Evolutionary conservation across 2,888 invertebrate genomes (phyloP), one percentile per base, ranked within the genome.

Genomic region (Petrophora chlorosata): DNA sequence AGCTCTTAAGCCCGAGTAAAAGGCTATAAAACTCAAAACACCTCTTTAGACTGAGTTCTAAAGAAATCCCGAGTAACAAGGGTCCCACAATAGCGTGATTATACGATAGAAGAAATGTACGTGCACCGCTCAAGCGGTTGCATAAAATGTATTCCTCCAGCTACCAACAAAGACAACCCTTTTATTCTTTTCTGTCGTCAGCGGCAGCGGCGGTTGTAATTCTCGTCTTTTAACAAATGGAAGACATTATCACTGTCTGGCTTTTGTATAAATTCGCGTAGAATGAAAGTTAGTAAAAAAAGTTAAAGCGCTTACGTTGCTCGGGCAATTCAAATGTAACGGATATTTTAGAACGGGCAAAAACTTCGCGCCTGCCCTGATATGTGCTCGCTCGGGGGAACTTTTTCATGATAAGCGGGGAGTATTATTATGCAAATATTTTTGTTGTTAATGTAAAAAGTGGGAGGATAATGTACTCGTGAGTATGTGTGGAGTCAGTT

Each of bases 171-270:
- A 80, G 79, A 82, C 79, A 79, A 79, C 72, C 77, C 73, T 77
- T 81, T 81, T 81, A 82, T 85, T 82, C 77, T 77, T 81, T 84
- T 82, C 78, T 76, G 80, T 81, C 79, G 76, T 79, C 80, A 76
- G 73, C 67, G 70, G 67, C 71, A 68, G 71, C 72, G 70, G 71
- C 70, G 72, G 76, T 66, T 73, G 79, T 83, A 85, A 84, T 84
- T 85, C 83, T 79, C 78, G 75, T 83, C 83, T 82, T 77, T 82
- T 85, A 85, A 85, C 81, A 84, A 85, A 85, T 85, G 85, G 82
- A 81, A 82, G 84, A 84, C 82, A 85, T 85, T 86, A 85, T 83
- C 85, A 78, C 78, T 70, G 74, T 67, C 78, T 82, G 81, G 80
- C 82, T 83, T 85, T 85, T 84, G 81, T 80, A 79, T 82, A 84